Evolutionary conservation across 2,888 invertebrate species (phyloP).

Genomic region (Artemia sinica): DNA sequence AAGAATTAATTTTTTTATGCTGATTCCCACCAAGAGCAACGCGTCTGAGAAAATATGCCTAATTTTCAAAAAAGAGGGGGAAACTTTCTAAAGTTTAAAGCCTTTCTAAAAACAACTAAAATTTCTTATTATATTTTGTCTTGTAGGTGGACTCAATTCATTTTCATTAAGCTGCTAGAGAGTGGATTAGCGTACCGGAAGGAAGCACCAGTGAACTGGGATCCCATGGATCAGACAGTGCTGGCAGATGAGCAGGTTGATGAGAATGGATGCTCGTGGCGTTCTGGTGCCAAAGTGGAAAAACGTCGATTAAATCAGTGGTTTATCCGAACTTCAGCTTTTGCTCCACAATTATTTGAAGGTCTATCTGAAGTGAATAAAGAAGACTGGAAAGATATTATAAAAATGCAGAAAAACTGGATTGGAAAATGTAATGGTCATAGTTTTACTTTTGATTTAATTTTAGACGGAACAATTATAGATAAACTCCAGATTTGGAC

Average conservation of each 20-base stretch:
- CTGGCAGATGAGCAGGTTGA: conserved; percentile 96
- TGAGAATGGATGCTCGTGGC: conserved; percentile 73
- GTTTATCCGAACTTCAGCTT: conserved; percentile 78
- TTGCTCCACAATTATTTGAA: conserved; percentile 47
- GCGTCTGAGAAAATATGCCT: too few relatives aligned
- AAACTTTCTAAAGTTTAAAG: too few relatives aligned
- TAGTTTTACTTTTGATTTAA: conserved; percentile 45
- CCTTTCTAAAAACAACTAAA: neutral
- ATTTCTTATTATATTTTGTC: neutral
- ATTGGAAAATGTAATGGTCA: conserved; percentile 70
- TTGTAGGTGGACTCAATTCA: conserved; percentile 68
- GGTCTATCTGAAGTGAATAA: conserved; percentile 46
- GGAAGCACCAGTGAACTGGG: conserved; percentile 88
- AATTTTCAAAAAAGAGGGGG: too few relatives aligned
- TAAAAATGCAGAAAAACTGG: conserved; percentile 70
- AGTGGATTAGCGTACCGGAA: conserved; percentile 69
- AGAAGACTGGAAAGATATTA: conserved; percentile 64
- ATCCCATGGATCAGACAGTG: conserved; percentile 91
- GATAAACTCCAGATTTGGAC: conserved; percentile 50
- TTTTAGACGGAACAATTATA: conserved; percentile 29
- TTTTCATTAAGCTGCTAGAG: conserved; percentile 74
- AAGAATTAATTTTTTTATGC: too few relatives aligned
- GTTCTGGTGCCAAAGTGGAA: conserved; percentile 86
- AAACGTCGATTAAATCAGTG: conserved; percentile 75
- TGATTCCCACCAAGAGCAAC: too few relatives aligned